Evolutionary conservation across 2,797 vertebrate genomes (phyloP).

Genomic region (Etheostoma nigrum): DNA sequence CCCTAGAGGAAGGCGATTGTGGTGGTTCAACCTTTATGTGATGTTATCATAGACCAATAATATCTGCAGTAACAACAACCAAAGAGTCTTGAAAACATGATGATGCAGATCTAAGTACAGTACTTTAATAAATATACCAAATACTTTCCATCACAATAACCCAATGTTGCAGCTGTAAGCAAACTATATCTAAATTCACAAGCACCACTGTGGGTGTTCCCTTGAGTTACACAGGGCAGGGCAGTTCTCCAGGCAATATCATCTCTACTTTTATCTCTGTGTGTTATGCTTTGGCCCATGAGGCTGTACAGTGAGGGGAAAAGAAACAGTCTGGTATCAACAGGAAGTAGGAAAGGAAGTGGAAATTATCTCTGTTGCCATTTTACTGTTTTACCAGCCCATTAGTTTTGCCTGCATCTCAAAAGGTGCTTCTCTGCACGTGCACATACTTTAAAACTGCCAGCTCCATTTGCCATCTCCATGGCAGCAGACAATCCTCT

Average conservation of each 20-base stretch:
- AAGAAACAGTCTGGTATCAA: constrained; percentile 51
- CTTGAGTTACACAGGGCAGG: constrained; percentile 31
- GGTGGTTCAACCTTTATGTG: constrained; percentile 7
- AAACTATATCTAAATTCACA: constrained; percentile 31
- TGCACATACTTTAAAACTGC: constrained; percentile 52
- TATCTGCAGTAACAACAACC: not conserved
- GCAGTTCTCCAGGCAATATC: constrained; percentile 15
- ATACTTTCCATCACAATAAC: not conserved
- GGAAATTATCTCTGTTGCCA: constrained; percentile 58
- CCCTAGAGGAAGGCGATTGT: not conserved
- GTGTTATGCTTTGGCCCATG: constrained; percentile 24
- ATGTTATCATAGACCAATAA: not conserved
- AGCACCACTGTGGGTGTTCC: constrained; percentile 35
- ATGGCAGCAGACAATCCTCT: constrained; percentile 67
- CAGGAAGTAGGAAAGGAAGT: constrained; percentile 68
- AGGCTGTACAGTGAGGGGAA: constrained; percentile 13
- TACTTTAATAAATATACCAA: not conserved
- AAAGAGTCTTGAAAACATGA: not conserved
- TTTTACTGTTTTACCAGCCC: constrained; percentile 51
- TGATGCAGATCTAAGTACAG: not conserved
- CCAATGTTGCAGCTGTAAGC: constrained; percentile 11
- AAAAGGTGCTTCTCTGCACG: constrained; percentile 55
- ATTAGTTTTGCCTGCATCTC: constrained; percentile 42
- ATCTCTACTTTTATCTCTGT: constrained; percentile 22
- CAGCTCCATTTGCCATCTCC: constrained; percentile 53